Evolutionary conservation across 2,888 invertebrate species (phyloP).

Genomic region (Melanostoma scalare): DNA sequence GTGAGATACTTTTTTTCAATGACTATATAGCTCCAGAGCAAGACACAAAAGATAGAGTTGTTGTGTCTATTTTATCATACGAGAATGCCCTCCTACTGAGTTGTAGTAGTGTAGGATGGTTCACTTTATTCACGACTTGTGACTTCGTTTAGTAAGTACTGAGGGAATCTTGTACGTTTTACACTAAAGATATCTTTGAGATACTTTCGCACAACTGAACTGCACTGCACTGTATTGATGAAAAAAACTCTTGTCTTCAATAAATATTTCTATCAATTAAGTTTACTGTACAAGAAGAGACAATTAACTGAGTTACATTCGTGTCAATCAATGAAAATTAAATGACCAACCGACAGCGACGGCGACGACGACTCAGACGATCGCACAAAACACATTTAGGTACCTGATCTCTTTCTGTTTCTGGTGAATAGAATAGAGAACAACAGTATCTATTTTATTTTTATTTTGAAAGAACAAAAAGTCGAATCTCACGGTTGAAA

Average conservation of each 20-base stretch:
- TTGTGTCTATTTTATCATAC: constrained; percentile 48
- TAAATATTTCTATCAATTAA: constrained; percentile 48
- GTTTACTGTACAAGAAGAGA: constrained; percentile 32
- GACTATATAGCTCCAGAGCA: background rate
- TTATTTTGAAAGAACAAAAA: background rate
- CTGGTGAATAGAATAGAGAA: background rate
- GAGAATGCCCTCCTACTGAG: constrained; percentile 66
- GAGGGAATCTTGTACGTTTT: background rate
- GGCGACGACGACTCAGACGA: constrained; percentile 28
- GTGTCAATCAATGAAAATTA: constrained; percentile 60
- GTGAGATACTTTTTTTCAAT: constrained; percentile 37
- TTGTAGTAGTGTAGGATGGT: constrained; percentile 17
- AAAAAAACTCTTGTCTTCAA: constrained; percentile 29
- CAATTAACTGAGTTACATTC: constrained; percentile 66
- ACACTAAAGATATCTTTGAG: background rate
- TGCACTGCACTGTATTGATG: constrained; percentile 18
- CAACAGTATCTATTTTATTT: constrained; percentile 1
- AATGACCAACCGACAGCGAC: constrained; percentile 47
- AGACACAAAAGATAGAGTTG: constrained; percentile 28
- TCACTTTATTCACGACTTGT: constrained; percentile 29
- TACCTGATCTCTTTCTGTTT: constrained; percentile 14
- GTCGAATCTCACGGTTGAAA: constrained; percentile 31
- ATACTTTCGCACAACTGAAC: constrained; percentile 32
- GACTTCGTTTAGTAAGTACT: background rate
- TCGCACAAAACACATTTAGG: background rate